Conservation (phyloP, 2,888 invertebrate genomes). For the Brenthis ino region DNA sequence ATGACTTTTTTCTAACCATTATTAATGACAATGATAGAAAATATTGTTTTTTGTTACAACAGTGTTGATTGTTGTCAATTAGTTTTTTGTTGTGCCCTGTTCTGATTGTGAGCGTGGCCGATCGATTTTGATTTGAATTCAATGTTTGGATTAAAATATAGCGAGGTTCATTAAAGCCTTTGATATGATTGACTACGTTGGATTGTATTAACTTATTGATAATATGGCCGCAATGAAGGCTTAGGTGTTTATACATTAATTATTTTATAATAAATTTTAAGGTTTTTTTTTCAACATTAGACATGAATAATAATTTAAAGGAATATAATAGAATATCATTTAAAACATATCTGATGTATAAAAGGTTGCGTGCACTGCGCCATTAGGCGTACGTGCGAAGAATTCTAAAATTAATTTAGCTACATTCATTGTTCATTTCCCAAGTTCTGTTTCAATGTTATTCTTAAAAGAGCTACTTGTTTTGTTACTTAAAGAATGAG, state of each 20-base stretch:
- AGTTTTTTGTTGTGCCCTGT: slow-evolving; percentile 71
- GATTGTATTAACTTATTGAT: slow-evolving; percentile 44
- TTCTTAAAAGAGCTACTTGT: slow-evolving; percentile 65
- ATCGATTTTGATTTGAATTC: slow-evolving; percentile 74
- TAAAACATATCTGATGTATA: slow-evolving; percentile 1
- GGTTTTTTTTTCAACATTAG: not conserved
- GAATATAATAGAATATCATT: slow-evolving; percentile 3
- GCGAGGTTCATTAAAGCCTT: slow-evolving; percentile 66
- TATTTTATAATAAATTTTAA: not conserved
- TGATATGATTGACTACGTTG: slow-evolving; percentile 56
- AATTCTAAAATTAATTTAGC: slow-evolving; percentile 41
- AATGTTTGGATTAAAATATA: slow-evolving; percentile 77
- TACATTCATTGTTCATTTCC: slow-evolving; percentile 44
- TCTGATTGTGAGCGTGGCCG: slow-evolving; percentile 71
- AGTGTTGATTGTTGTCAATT: slow-evolving; percentile 80
- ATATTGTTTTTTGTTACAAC: slow-evolving; percentile 77
- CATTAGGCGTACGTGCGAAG: slow-evolving; percentile 41
- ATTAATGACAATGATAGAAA: slow-evolving; percentile 81
- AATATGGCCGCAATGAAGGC: slow-evolving; percentile 34
- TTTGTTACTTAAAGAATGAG: slow-evolving; percentile 77
- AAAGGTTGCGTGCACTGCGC: slow-evolving; percentile 41
- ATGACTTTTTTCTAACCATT: slow-evolving; percentile 77
- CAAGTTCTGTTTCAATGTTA: slow-evolving; percentile 51
- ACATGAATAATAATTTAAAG: not conserved
- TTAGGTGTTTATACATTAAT: not conserved